These are phyloP conservation scores for Dicerorhinus sumatrensis DNA, from an alignment of 2,113 vertebrate species.

Conservation along the genomic window DNA sequence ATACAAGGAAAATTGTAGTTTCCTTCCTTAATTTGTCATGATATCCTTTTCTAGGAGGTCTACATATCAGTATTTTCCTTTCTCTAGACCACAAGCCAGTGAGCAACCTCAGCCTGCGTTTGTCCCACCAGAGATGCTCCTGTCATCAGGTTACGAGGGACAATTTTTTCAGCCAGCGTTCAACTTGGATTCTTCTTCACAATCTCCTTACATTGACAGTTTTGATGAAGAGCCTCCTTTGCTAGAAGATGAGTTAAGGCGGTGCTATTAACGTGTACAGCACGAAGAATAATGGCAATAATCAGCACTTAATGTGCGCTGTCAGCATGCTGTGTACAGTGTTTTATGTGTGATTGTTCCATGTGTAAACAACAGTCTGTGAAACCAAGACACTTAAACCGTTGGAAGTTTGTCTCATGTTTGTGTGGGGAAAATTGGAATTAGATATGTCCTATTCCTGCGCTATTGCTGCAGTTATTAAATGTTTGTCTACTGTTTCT, in stretches of 20 bases:
- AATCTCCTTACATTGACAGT: conserved; percentile 72
- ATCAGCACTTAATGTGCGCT: background rate
- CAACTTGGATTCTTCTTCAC: conserved; percentile 63
- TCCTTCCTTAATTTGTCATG: background rate
- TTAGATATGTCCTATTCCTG: background rate
- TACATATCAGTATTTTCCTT: conserved; percentile 15
- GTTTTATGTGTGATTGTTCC: background rate
- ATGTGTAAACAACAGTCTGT: background rate
- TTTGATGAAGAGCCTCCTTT: conserved; percentile 93
- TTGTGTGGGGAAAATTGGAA: background rate
- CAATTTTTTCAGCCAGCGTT: conserved; percentile 87
- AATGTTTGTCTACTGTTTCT: background rate
- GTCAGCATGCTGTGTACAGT: background rate
- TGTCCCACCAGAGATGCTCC: conserved; percentile 65
- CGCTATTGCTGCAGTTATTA: background rate
- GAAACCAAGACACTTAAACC: background rate
- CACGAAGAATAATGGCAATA: background rate
- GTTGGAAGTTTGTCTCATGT: background rate
- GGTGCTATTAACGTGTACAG: conserved; percentile 43
- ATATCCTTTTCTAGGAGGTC: background rate
- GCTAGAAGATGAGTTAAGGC: conserved; percentile 90
- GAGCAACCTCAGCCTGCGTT: background rate
- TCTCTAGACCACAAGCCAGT: conserved; percentile 69
- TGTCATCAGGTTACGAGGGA: conserved; percentile 77
- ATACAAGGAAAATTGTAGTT: background rate